Evolutionary conservation across 2,888 invertebrate species (phyloP), one percentile per base, ranked within the genome.

Genomic region (Salpingus planirostris): DNA sequence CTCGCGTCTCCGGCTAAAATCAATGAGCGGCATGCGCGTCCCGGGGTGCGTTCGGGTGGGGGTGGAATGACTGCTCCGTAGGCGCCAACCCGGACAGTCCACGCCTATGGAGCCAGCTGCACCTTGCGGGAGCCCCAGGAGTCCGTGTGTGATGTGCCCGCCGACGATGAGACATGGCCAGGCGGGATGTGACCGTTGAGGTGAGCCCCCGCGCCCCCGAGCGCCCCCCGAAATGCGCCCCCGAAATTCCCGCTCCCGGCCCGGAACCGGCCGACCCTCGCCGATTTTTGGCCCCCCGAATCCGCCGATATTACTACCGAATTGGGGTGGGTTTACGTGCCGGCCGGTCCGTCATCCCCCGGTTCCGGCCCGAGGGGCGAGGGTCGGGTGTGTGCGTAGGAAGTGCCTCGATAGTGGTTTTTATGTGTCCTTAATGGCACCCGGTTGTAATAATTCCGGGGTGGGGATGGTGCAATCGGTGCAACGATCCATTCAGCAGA

Each of bases 81-180:
- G 58, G 57, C 57, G 55, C 56, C 58, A 55, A 59, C 62, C 63
- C 61, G 61, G 62, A 60, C 63, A 64, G 64, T 64, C 63, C 60
- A 64, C 64, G 63, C 64, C 64, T 64, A 62, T 62, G 61, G 62
- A 60, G 55, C 59, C 59, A 59, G 59, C 59, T 59, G 60, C 59
- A 59, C 53, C 59, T 54, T 55, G 57, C 55, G 49, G 52, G 44
- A 54, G 49, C 56, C 50, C 60, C 52, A 55, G 57, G 58, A 57
- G 56, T 49, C 50, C 55, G 56, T 54, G 57, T 57, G 58, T 55
- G 55, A 54, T 54, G 56, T 57, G 54, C 49, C 47, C 52, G 41
- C 40, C 45, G 50, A 57, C 50, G 51, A 55, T 57, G 56, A 50
- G 52, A 51, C 52, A 56, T 59, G 60, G 56, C 50, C 48, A 44